Base-by-base conservation (phyloP, 1,140 invertebrate genomes). In the Cotesia vestalis region DNA sequence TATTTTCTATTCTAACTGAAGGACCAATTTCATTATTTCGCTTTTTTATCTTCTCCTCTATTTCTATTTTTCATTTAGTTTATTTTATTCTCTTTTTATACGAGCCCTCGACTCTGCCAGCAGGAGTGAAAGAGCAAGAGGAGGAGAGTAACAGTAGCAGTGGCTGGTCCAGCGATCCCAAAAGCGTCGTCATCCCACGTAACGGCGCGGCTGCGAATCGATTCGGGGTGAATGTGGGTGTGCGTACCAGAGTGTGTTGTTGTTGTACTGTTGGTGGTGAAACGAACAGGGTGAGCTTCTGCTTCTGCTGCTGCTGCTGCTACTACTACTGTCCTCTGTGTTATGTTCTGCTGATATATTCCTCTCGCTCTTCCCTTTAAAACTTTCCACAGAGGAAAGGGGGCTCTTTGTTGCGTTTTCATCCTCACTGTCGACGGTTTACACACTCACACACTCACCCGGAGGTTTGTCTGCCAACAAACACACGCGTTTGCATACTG, bases 171-270 rank as follows among this genome's bases (percentile, higher is more conserved):
- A 72, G 71, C 64, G 57, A 72, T 72, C 63, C 57, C 57, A 46
- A 72, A 66, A 72, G 55, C 71, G 46, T 67, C 71, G 64, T 72
- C 71, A 61, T 60, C 8, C 53, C 57, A 40, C 53, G 27, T 27
- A 27, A 27, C 27, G 12, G 40, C 36, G 71, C 71, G 55, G 71
- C 40, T 64, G 71, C 63, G 71, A 72, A 72, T 72, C 71, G 71
- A 72, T 72, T 72, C 67, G 64, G 71, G 71, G 71, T 72, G 64
- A 72, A 60, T 64, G 71, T 72, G 71, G 64, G 71, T 64, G 71
- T 72, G 71, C 71, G 71, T 72, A 64, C 71, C 71, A 72, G 71
- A 72, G 71, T 72, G 71, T 72, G 27, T 72, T 72, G 71, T 72
- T 72, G 71, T 46, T 46, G 40, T 46, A 11, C 40, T 8, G 40